A percentile compares a stretch with the other conserved stretches of the same genome.
Conservation (phyloP, 2,888 invertebrate genomes). For the Lochmaea capreae region DNA sequence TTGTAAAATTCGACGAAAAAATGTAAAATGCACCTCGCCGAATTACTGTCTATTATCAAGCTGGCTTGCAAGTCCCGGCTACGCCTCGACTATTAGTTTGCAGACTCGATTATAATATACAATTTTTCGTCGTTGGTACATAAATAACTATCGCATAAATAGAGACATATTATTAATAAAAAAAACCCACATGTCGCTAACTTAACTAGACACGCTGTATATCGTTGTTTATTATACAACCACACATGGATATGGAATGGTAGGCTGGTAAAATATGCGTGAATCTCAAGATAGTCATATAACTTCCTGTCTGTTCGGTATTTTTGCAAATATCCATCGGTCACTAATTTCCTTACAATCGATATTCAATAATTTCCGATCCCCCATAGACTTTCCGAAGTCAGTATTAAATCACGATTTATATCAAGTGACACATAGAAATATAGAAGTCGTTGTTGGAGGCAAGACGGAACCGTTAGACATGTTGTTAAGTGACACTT, state of each 20-base stretch:
- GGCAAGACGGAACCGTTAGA: slow-evolving; percentile 34
- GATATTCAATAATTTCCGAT: slow-evolving; percentile 18
- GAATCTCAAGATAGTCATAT: background rate
- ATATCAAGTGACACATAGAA: slow-evolving; percentile 30
- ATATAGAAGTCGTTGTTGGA: slow-evolving; percentile 35
- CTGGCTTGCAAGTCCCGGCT: no score
- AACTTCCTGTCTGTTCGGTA: background rate
- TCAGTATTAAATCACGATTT: slow-evolving; percentile 27
- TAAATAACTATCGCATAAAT: background rate
- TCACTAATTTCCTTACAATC: slow-evolving; percentile 22
- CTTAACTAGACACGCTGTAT: background rate
- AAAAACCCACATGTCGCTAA: background rate
- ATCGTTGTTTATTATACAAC: background rate
- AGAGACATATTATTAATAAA: background rate
- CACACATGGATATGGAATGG: background rate
- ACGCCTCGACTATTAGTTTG: no score
- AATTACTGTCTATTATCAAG: no score
- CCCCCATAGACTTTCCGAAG: slow-evolving; percentile 1
- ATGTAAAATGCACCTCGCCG: no score
- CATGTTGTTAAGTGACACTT: slow-evolving; percentile 37
- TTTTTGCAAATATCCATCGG: slow-evolving; percentile 11
- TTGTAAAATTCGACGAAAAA: no score
- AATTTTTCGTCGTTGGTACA: no score
- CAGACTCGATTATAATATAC: no score
- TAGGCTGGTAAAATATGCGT: background rate